phyloP scores from a whole-genome alignment of 2,113 vertebrate species.

The Zootoca vivipara region DNA sequence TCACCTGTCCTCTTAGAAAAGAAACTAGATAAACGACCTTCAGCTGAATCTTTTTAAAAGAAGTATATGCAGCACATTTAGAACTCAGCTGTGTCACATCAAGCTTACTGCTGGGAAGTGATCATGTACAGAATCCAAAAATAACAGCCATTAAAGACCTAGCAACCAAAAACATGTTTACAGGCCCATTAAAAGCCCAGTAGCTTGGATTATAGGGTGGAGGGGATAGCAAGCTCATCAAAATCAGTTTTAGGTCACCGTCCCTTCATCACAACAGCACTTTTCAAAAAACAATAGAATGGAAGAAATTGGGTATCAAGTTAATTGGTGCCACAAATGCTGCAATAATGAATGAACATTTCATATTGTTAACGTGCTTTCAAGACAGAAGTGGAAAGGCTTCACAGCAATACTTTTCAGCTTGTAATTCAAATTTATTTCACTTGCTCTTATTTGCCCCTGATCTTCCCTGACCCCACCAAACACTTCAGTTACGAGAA shows the following conservation, averaged over 20 bases:
- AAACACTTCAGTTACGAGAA: neutral
- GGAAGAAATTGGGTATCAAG: neutral
- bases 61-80: constrained; percentile 50
- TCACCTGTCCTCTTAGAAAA: constrained; percentile 59
- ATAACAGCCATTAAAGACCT: constrained; percentile 75
- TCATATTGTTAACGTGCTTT: neutral
- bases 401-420: neutral
- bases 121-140: constrained; percentile 74
- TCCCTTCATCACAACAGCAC: constrained; percentile 38
- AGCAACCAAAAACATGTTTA: constrained; percentile 83
- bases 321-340: neutral
- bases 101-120: constrained; percentile 67
- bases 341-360: neutral
- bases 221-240: constrained; percentile 26
- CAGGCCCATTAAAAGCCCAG: constrained; percentile 47
- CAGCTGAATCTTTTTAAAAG: constrained; percentile 42
- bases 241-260: constrained; percentile 56
- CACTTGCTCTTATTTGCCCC: neutral
- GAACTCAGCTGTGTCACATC: constrained; percentile 73
- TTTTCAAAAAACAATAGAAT: accelerated
- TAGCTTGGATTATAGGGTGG: constrained; percentile 44
- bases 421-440: neutral
- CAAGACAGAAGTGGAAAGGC: neutral
- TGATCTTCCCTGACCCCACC: neutral
- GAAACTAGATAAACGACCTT: constrained; percentile 46